Conservation (phyloP, 2,113 vertebrate genomes). For the Cyprinus carpio region DNA sequence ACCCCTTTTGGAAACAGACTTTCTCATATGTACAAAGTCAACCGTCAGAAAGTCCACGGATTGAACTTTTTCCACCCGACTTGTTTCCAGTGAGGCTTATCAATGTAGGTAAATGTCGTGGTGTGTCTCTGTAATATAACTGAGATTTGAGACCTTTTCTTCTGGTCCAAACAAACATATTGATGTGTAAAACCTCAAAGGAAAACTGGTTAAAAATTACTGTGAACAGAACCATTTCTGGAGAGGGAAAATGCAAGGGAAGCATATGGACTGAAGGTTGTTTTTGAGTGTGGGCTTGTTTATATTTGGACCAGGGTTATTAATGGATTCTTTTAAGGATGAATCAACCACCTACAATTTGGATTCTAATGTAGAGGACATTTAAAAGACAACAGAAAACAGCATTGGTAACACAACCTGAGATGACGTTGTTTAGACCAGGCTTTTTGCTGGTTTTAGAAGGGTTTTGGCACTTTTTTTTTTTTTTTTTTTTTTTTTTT, state of each 20-base stretch:
- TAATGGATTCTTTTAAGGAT: neutral
- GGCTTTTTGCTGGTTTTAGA: neutral
- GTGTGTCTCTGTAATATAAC: slow-evolving; percentile 30
- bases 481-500: too few species aligned
- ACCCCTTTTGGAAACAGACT: neutral
- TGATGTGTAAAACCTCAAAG: slow-evolving; percentile 3
- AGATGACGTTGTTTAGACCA: neutral
- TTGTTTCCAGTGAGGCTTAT: slow-evolving; percentile 28
- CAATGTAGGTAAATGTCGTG: slow-evolving; percentile 47
- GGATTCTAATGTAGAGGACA: neutral
- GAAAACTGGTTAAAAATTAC: neutral
- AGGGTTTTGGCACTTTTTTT: neutral
- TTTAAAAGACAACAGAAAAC: neutral
- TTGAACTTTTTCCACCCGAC: slow-evolving; percentile 46
- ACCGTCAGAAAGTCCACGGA: neutral
- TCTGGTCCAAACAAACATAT: slow-evolving; percentile 3
- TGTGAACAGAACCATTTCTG: neutral
- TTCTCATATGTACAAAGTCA: slow-evolving; percentile 5
- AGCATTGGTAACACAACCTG: neutral
- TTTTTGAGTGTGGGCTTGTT: slow-evolving; percentile 24
- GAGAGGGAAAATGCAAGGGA: neutral
- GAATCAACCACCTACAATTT: slow-evolving; percentile 12
- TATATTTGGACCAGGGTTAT: slow-evolving; percentile 11
- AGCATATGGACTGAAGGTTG: slow-evolving; percentile 20
- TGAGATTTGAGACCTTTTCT: slow-evolving; percentile 20